Percentiles rank a stretch among this genome's conserved stretches.
Evolutionary conservation across 2,888 invertebrate genomes (phyloP).

Genomic region (Ornithoptera priamus): DNA sequence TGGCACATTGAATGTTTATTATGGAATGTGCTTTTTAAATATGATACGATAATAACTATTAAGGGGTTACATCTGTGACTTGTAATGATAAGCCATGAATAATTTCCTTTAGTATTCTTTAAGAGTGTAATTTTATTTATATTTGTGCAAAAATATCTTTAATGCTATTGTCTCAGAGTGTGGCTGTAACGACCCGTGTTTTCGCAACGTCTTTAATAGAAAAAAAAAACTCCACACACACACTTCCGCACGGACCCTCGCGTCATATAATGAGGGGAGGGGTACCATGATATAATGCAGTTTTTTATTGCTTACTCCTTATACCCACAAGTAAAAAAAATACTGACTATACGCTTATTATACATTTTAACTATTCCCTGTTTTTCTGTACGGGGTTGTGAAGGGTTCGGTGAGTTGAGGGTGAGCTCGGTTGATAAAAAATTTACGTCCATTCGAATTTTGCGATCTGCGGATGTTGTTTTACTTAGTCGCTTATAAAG

Average conservation of each 20-base stretch:
- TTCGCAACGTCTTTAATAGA: conserved; percentile 39
- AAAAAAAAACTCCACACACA: conserved; percentile 50
- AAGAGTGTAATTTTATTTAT: background rate
- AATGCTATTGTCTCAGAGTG: conserved; percentile 28
- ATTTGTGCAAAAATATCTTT: conserved; percentile 18
- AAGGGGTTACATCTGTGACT: no score
- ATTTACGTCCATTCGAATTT: conserved; percentile 68
- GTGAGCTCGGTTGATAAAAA: conserved; percentile 70
- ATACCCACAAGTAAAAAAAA: conserved; percentile 76
- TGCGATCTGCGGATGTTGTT: conserved; percentile 50
- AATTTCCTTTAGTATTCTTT: background rate
- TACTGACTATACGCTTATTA: conserved; percentile 63
- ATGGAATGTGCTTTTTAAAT: no score
- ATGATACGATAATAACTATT: no score
- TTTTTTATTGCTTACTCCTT: conserved; percentile 78
- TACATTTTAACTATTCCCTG: conserved; percentile 77
- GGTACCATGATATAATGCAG: conserved; percentile 77
- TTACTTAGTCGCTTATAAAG: conserved; percentile 33
- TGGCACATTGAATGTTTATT: no score
- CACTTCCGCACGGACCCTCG: conserved; percentile 53
- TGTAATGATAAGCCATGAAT: no score
- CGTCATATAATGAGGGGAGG: conserved; percentile 73
- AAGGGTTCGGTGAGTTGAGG: conserved; percentile 73
- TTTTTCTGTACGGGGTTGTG: conserved; percentile 62
- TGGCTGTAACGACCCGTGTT: conserved; percentile 27